Conservation (phyloP, 2,797 vertebrate species). For the Spinus olivaceus region DNA sequence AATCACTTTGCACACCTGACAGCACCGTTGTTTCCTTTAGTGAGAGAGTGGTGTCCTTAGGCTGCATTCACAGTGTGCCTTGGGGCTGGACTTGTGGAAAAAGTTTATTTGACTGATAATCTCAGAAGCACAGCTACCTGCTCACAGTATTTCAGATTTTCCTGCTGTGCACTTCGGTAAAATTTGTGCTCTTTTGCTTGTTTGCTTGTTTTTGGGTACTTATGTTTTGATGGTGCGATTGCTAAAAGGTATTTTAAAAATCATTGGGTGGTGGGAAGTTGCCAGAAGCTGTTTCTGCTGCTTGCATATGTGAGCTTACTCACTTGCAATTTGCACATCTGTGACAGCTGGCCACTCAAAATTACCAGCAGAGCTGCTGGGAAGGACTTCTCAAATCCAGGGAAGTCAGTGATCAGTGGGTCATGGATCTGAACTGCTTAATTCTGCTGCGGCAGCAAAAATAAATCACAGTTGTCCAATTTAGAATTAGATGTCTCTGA, state of each 20-base stretch:
- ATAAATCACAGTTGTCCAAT: background rate
- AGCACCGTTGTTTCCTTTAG: background rate
- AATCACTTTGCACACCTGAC: conserved; percentile 1
- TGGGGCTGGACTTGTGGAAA: background rate
- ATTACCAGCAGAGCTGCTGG: background rate
- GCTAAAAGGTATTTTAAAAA: conserved; percentile 1
- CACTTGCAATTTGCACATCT: background rate
- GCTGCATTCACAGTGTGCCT: background rate
- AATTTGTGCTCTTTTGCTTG: background rate
- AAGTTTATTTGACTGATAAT: background rate
- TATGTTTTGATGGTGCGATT: background rate
- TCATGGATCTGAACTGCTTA: background rate
- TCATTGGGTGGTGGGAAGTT: background rate
- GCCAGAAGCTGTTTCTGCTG: background rate
- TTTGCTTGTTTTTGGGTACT: background rate
- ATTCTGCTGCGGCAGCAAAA: background rate
- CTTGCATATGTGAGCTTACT: background rate
- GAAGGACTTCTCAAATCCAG: background rate
- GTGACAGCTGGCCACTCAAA: background rate
- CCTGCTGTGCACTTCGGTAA: background rate
- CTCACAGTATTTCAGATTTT: background rate
- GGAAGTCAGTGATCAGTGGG: background rate
- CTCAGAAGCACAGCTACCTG: background rate
- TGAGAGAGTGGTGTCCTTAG: background rate
- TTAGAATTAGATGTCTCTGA: background rate